These are phyloP conservation scores for Perithous albicinctus DNA, from an alignment of 2,888 invertebrate genomes.

Conservation along the genomic window DNA sequence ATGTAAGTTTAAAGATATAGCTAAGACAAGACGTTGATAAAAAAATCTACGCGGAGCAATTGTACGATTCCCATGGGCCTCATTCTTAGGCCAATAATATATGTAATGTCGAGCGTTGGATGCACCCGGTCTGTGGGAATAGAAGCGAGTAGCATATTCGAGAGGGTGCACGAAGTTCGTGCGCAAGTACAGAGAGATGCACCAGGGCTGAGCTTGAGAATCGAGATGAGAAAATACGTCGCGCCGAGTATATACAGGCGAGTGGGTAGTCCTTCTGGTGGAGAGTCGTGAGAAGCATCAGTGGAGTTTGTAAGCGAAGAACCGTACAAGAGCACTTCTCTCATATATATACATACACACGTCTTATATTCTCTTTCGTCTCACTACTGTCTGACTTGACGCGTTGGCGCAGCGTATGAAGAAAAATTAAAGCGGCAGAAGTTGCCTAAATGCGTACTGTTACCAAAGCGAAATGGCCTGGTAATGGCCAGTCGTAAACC, in stretches of 20 bases:
- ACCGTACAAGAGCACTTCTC: conserved; percentile 20
- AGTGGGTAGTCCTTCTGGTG: conserved; percentile 4
- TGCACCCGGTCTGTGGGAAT: conserved; percentile 39
- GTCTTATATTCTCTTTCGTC: background rate
- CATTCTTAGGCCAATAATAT: conserved; percentile 19
- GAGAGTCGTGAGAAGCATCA: conserved; percentile 50
- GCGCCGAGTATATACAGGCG: conserved; percentile 5
- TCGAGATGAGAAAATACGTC: background rate
- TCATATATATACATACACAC: background rate
- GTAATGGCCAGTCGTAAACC: conserved; percentile 71
- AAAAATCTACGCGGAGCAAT: conserved; percentile 12
- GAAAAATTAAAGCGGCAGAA: conserved; percentile 37
- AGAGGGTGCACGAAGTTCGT: conserved; percentile 47
- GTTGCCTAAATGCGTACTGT: conserved; percentile 51
- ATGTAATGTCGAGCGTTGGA: conserved; percentile 25
- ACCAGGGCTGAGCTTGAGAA: conserved; percentile 22
- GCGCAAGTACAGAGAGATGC: conserved; percentile 17
- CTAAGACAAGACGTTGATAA: too few relatives aligned
- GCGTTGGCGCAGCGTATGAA: conserved; percentile 9
- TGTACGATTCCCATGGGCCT: conserved; percentile 23
- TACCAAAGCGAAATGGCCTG: conserved; percentile 55
- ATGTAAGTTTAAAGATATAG: too few relatives aligned
- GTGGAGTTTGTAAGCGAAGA: conserved; percentile 30
- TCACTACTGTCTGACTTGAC: conserved; percentile 1
- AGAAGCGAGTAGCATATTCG: background rate